Evolutionary conservation across 2,888 invertebrate species (phyloP).

Genomic region (Himalopsyche anomala): DNA sequence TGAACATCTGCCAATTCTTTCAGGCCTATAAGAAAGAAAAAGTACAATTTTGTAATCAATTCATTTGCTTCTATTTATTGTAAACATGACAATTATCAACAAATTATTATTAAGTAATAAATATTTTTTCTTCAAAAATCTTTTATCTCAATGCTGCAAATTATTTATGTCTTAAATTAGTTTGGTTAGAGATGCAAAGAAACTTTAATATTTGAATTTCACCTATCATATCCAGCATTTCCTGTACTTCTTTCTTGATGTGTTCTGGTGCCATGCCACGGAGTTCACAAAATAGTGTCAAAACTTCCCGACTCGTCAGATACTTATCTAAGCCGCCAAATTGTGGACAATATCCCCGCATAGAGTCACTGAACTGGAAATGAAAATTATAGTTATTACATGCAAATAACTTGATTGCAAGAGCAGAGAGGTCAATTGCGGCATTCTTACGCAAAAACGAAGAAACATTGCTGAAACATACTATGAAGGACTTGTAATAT

Average conservation of each 20-base stretch:
- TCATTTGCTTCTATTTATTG: too few species aligned
- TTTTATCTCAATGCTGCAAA: too few species aligned
- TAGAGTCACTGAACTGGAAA: slow-evolving; percentile 62
- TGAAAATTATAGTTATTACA: background rate
- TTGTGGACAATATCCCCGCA: slow-evolving; percentile 94
- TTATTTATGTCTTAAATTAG: too few species aligned
- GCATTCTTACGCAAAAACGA: background rate
- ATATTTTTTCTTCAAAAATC: too few species aligned
- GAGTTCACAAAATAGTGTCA: slow-evolving; percentile 83
- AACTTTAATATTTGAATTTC: slow-evolving; percentile 65
- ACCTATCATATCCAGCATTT: slow-evolving; percentile 79
- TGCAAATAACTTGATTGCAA: too few species aligned
- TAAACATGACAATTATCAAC: too few species aligned
- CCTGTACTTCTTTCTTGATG: slow-evolving; percentile 73
- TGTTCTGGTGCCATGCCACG: slow-evolving; percentile 79
- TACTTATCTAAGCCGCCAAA: slow-evolving; percentile 87
- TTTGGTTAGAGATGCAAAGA: too few species aligned
- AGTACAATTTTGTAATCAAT: too few species aligned
- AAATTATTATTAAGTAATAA: too few species aligned
- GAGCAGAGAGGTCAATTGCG: background rate
- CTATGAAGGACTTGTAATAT: too few species aligned
- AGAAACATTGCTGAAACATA: too few species aligned
- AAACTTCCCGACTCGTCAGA: slow-evolving; percentile 85
- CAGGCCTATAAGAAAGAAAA: slow-evolving; percentile 18
- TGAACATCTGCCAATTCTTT: slow-evolving; percentile 45